Percentiles rank a stretch among this genome's conserved stretches.
Evolutionary conservation across 1,140 invertebrate species (phyloP).

Genomic region (Monochamus saltuarius): DNA sequence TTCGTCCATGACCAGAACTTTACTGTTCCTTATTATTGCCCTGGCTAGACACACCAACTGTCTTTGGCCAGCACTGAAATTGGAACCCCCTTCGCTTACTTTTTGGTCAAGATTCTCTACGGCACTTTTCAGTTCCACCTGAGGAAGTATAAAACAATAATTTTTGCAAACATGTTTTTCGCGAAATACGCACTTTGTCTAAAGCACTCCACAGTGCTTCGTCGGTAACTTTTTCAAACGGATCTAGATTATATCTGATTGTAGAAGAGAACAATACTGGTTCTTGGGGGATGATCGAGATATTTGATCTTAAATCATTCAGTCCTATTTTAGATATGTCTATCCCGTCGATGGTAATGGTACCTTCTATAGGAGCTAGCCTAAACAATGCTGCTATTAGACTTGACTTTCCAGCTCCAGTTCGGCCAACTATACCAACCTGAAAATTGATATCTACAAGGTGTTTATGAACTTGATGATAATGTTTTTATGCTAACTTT

Average conservation of each 20-base stretch:
- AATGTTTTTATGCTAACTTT: too few relatives aligned
- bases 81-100: conserved; percentile 70
- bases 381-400: conserved; percentile 74
- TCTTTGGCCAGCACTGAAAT: conserved; percentile 82
- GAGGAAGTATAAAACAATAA: too few relatives aligned
- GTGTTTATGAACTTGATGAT: too few relatives aligned
- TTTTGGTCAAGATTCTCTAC: conserved; percentile 63
- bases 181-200: conserved; percentile 38
- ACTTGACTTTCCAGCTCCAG: conserved; percentile 83
- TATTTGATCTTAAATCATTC: conserved; percentile 67
- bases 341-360: conserved; percentile 70
- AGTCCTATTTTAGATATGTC: conserved; percentile 65
- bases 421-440: conserved; percentile 70
- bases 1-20: conserved; percentile 79
- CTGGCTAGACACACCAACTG: conserved; percentile 83
- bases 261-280: conserved; percentile 78
- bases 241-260: conserved; percentile 81
- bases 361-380: conserved; percentile 63
- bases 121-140: conserved; percentile 57
- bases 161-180: too few relatives aligned
- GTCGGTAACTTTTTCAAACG: conserved; percentile 71
- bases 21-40: conserved; percentile 73
- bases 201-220: conserved; percentile 66
- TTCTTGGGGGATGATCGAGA: conserved; percentile 83
- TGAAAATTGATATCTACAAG: conserved; percentile 10